Evolutionary conservation across 1,140 invertebrate genomes (phyloP).

Genomic region (Zaprionus tsacasi): DNA sequence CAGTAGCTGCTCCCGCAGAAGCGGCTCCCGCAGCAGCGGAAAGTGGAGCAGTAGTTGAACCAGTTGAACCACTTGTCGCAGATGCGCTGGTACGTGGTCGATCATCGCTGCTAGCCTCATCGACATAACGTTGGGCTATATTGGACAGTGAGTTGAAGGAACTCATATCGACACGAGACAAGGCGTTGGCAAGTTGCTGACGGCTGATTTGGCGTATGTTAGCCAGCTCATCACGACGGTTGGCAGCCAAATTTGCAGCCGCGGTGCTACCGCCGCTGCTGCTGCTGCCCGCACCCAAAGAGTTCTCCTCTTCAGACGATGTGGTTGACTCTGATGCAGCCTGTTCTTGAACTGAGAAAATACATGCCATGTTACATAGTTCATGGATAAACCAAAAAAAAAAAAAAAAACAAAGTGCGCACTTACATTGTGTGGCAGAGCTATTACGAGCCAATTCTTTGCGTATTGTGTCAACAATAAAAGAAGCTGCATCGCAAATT

Average conservation of each 20-base stretch:
- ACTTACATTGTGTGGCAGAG: constrained; percentile 66
- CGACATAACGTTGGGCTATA: constrained; percentile 76
- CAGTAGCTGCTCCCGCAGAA: constrained; percentile 4
- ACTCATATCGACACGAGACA: constrained; percentile 65
- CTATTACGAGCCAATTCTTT: constrained; percentile 75
- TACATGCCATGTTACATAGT: too few species aligned
- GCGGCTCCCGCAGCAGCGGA: constrained; percentile 7
- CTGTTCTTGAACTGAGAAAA: constrained; percentile 66
- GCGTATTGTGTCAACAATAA: constrained; percentile 79
- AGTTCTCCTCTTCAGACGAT: constrained; percentile 81
- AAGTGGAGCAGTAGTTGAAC: background rate
- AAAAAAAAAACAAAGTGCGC: background rate
- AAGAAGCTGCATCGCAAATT: constrained; percentile 77
- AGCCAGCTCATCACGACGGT: constrained; percentile 62
- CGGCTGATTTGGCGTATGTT: constrained; percentile 82
- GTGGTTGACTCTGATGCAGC: constrained; percentile 78
- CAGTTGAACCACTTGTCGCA: background rate
- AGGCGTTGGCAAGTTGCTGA: constrained; percentile 75
- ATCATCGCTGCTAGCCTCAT: constrained; percentile 61
- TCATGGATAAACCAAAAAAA: background rate
- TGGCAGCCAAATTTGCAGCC: constrained; percentile 52
- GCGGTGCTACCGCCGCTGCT: constrained; percentile 69
- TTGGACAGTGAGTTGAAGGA: constrained; percentile 80
- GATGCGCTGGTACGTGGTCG: constrained; percentile 35
- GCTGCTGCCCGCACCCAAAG: constrained; percentile 73